Evolutionary conservation across 2,888 invertebrate species (phyloP).

Genomic region (Quadroppia sp.): DNA sequence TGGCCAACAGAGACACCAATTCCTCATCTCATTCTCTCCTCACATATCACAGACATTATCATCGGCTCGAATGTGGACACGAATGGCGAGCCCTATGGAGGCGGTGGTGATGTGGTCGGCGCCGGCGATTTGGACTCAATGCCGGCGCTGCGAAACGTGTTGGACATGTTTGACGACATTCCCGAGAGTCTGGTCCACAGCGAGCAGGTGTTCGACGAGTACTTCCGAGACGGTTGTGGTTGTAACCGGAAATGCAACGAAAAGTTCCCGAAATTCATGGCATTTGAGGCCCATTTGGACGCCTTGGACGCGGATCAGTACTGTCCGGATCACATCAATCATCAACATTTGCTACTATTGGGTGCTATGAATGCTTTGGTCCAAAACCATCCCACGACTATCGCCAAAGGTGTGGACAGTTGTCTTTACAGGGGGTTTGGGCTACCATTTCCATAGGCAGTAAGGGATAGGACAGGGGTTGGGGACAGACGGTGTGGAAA

Average conservation of each 20-base stretch:
- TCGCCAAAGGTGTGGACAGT: conserved; percentile 9
- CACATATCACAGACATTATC: background rate
- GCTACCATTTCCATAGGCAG: no score
- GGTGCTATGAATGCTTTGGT: conserved; percentile 41
- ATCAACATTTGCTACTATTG: conserved; percentile 38
- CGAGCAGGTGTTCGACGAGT: conserved; percentile 27
- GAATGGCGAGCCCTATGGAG: no score
- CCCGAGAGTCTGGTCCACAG: conserved; percentile 24
- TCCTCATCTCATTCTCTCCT: background rate
- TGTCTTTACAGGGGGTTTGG: background rate
- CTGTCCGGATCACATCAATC: conserved; percentile 41
- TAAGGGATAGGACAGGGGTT: no score
- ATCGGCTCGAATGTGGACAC: background rate
- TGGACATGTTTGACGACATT: conserved; percentile 25
- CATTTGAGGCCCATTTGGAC: conserved; percentile 40
- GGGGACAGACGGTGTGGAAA: no score
- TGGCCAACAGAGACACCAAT: background rate
- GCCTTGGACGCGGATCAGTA: conserved; percentile 38
- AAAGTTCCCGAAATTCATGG: conserved; percentile 36
- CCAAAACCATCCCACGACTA: conserved; percentile 33
- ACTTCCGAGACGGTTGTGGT: conserved; percentile 38
- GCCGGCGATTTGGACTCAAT: no score
- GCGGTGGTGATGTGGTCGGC: background rate
- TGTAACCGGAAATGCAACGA: conserved; percentile 35
- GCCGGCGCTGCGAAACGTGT: background rate